Base-by-base conservation (phyloP, 2,797 vertebrate genomes). In the Leptoclinus maculatus region DNA sequence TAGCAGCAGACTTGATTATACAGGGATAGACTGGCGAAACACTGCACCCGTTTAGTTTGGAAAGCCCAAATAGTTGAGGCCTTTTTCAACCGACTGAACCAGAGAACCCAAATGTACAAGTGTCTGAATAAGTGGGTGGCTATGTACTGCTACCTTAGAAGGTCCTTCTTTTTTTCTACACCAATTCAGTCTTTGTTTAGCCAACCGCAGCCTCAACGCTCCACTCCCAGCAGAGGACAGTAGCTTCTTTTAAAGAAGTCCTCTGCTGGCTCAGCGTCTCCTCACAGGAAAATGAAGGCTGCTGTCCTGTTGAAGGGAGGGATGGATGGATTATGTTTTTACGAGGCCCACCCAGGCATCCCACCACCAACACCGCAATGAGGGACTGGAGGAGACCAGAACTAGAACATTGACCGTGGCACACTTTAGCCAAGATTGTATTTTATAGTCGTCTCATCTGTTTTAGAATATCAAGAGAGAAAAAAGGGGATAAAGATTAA, bases 1-100 rank as follows among this genome's bases (percentile, higher is more conserved):
- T 94, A 92, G 86, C 89, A 82, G 84, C 53, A 21, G 83, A 87
- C 83, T 87, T 92, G 91, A 94, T 95, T 94, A 93, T 93, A 94
- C 84, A 91, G 91, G 90, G 88, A 88, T 87, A 83, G 79, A 89
- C 89, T 86, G 80, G 88, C 53, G 83, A 91, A 94, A 92, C 89
- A 91, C 82, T 90, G 91, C 76, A 86, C 85, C 89, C 81, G 75
- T 92, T 89, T 89, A 89, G 88, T 85, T 91, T 91, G 86, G 89
- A 93, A 87, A 90, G 82, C 70, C 89, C 84, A 87, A 87, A 91
- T 89, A 88, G 90, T 92, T 85, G 59, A 62, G 70, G 63, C 82
- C 70, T 74, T 85, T 84, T 85, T 86, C 75, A 86, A 80, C 76
- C 83, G 78, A 80, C 85, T 88, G 84, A 91, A 76, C 79, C 87